Evolutionary conservation across 2,797 vertebrate genomes (phyloP).

Genomic region (Macropodus opercularis): DNA sequence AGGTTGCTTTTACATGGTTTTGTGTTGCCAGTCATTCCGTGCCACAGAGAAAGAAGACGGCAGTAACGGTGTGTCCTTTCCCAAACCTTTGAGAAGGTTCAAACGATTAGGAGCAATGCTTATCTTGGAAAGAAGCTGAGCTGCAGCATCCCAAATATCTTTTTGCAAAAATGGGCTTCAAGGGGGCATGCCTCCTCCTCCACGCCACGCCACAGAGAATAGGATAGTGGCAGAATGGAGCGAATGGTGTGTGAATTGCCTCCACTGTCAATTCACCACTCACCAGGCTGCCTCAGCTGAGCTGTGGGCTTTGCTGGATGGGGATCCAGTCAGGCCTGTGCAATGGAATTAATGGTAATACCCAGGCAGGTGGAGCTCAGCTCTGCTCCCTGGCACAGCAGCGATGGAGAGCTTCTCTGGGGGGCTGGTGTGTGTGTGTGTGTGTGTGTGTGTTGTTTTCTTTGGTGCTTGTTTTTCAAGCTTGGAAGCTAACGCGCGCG

Average conservation of each 20-base stretch:
- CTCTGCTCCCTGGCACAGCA: conserved; percentile 71
- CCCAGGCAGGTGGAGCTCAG: conserved; percentile 78
- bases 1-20: conserved; percentile 54
- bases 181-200: conserved; percentile 60
- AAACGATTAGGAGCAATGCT: conserved; percentile 70
- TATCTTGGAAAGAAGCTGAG: conserved; percentile 59
- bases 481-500: conserved; percentile 38
- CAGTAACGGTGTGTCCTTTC: conserved; percentile 33
- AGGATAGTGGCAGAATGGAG: conserved; percentile 60
- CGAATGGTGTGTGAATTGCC: conserved; percentile 59
- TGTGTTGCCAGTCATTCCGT: conserved; percentile 56
- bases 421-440: conserved; percentile 14
- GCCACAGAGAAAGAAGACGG: conserved; percentile 39
- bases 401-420: conserved; percentile 45
- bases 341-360: conserved; percentile 81
- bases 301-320: conserved; percentile 69
- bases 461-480: conserved; percentile 33
- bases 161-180: conserved; percentile 62
- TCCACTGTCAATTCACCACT: conserved; percentile 61
- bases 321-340: conserved; percentile 67
- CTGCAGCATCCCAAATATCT: conserved; percentile 62
- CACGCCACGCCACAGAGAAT: conserved; percentile 72
- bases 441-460: conserved; percentile 26
- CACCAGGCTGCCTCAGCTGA: conserved; percentile 64
- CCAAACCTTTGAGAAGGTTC: conserved; percentile 48